Evolutionary conservation across 37 sponge, comb jelly and placozoan species (phyloP), one percentile per base, ranked within the genome.

Genomic region (Halichondria panicea): DNA sequence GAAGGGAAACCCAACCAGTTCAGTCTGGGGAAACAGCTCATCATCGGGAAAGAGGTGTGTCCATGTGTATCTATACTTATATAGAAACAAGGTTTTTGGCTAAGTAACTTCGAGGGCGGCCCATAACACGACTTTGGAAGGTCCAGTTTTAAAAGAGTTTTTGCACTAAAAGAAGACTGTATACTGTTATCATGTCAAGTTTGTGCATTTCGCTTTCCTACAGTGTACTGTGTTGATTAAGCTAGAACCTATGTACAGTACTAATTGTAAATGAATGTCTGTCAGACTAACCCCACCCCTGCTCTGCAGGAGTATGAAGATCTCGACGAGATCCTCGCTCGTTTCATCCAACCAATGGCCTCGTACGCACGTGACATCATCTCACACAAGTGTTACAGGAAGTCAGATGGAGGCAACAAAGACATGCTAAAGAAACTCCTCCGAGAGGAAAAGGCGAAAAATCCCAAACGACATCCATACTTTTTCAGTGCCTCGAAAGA

Each of bases 321-420:
- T 63, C 60, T 98, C 55, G 99, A 98, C 83, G 99, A 98, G 68
- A 95, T 98, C n/a, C 68, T 98, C 19, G 99, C 99, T 5, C 68
- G 96, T 22, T 95, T 74, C 72, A 78, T 98, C 25, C 91, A 98
- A 45, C 93, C 93, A 6, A 90, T 95, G 89, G 95, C 96, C 0
- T 63, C 78, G 22, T 68, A 70, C 41, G 89, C 89, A 22, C 50
- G 91, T 25, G 99, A 98, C 56, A 25, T 98, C 6, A 32, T 84
- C 52, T 43, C 64, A 2, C 79, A 95, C 82, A 94, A 93, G 80
- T 90, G 70, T 66, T 90, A 88, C 80, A 69, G 73, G 31, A 21
- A 27, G 1, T 85, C 93, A 21, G 61, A 72, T 52, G 85, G 88
- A 18, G 88, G 90, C 0, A 66, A 90, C 33, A 40, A 22, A 32